Evolutionary conservation across 2,113 vertebrate genomes (phyloP).

Genomic region (Sorex fumeus): DNA sequence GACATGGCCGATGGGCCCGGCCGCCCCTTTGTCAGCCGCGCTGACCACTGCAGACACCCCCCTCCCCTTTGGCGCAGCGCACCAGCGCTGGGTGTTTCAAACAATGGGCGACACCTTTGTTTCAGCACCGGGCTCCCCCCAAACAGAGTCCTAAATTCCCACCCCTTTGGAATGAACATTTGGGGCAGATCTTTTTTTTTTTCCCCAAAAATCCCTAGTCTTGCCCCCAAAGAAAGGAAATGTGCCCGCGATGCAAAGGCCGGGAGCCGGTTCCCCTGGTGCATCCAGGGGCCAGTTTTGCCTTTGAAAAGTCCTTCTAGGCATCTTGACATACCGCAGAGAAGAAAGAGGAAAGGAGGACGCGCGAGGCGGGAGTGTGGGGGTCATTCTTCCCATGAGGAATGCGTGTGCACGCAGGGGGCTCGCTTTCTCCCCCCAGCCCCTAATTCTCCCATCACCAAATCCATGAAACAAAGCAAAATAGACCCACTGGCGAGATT

Average conservation of each 20-base stretch:
- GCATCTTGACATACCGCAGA: background rate
- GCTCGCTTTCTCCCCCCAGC: background rate
- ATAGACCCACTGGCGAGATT: too few relatives aligned
- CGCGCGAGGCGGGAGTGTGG: fast-evolving
- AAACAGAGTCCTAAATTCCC: background rate
- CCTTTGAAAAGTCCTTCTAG: conserved; percentile 73
- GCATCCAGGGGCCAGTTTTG: conserved; percentile 21
- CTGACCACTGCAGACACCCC: conserved; percentile 70
- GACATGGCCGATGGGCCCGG: conserved; percentile 78
- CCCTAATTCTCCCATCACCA: too few relatives aligned
- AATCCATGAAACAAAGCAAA: too few relatives aligned
- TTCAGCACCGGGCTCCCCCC: conserved; percentile 32
- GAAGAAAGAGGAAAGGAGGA: background rate
- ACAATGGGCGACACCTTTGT: conserved; percentile 65
- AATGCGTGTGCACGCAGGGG: background rate
- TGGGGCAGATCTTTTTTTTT: conserved; percentile 38
- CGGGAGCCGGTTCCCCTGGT: background rate
- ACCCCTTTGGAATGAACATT: conserved; percentile 5
- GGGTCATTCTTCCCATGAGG: background rate
- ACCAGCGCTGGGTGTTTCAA: conserved; percentile 45
- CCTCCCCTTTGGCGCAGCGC: background rate
- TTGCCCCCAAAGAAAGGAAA: background rate
- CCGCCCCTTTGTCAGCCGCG: conserved; percentile 52
- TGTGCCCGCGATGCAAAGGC: background rate
- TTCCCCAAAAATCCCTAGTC: background rate